Evolutionary conservation across 2,888 invertebrate genomes (phyloP), one percentile per base, ranked within the genome.

Genomic region (Andrena minutula): DNA sequence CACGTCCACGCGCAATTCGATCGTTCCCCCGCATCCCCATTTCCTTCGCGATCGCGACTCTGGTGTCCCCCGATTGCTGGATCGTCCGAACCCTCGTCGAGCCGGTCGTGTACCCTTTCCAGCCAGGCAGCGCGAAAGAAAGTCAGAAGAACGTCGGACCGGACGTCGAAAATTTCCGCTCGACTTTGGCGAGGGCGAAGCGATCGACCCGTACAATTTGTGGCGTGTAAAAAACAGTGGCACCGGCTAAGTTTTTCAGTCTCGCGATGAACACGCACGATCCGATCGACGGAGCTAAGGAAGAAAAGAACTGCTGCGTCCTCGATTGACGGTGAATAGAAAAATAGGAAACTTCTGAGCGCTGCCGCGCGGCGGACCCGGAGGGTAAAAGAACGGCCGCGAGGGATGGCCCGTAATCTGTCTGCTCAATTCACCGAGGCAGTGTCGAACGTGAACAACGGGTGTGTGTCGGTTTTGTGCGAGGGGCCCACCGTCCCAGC

Each of bases 11-110:
- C 86, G 79, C 79, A 76, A 86, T 75, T 80, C 72, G 70, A 64
- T n/a, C 51, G 20, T 10, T 64, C 6, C 28, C n/a, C 53, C 8
- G n/a, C 23, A 10, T 16, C 41, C 32, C 32, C 41, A 16, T 53
- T 49, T 30, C 68, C 78, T 35, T 56, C 61, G 30, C 8, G 75
- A 82, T 85, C 79, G 78, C 82, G 83, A 58, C 26, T 51, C n/a
- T n/a, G 87, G 88, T 86, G 83, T 79, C 78, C 78, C 82, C 78
- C 83, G 85, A 88, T 81, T 84, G 83, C 83, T 82, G 75, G 86
- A 80, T 87, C 75, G 47, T 84, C 10, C 10, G n/a, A 56, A 35
- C 12, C 12, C n/a, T 20, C 12, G 26, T 2, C 20, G 3, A 26
- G n/a, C 26, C 79, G 32, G 26, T 23, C 49, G n/a, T 56, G 51